Evolutionary conservation across 2,113 vertebrate species (phyloP).

Genomic region (Pongo pygmaeus): DNA sequence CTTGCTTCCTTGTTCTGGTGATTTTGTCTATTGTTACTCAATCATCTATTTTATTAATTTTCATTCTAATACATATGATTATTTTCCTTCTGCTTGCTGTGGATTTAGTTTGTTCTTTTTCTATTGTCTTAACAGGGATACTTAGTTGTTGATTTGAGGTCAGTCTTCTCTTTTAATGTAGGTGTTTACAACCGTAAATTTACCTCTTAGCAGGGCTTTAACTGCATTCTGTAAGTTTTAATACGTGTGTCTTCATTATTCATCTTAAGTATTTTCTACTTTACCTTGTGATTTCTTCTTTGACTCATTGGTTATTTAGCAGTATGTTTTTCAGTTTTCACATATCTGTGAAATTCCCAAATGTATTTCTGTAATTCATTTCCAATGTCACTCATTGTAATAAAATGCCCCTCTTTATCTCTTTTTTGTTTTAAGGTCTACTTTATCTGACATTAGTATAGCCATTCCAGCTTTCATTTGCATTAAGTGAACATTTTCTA

Average conservation of each 20-base stretch:
- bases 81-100: background rate
- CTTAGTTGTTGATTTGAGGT: background rate
- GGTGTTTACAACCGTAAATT: background rate
- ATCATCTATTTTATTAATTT: background rate
- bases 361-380: background rate
- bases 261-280: background rate
- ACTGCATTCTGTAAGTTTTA: background rate
- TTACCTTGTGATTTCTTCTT: background rate
- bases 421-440: background rate
- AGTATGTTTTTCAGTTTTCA: background rate
- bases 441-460: background rate
- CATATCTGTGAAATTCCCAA: background rate
- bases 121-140: background rate
- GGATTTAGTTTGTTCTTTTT: background rate
- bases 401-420: background rate
- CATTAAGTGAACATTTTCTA: background rate
- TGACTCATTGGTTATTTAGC: background rate
- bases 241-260: background rate
- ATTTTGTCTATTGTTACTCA: background rate
- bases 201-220: background rate
- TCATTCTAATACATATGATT: background rate
- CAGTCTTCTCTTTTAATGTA: background rate
- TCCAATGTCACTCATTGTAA: background rate
- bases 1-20: background rate
- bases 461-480: background rate